These are phyloP conservation scores for Pinctada fucata DNA, from an alignment of 2,888 invertebrate genomes.

Conservation along the genomic window DNA sequence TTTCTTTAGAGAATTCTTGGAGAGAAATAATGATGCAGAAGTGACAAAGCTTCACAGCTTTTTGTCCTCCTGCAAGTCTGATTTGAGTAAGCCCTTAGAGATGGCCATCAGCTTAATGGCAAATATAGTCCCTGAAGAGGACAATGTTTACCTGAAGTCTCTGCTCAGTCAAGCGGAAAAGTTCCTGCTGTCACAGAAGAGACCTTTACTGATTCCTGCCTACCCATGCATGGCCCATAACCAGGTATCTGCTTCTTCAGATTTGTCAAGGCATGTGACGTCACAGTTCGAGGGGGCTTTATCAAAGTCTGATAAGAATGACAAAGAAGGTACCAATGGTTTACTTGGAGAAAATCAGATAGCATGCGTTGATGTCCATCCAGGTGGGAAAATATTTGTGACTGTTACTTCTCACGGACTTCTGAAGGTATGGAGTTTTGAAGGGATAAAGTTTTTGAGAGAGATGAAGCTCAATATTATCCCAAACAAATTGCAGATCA, in stretches of 20 bases:
- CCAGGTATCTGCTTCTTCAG: no score
- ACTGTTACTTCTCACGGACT: constrained; percentile 45
- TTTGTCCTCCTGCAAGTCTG: constrained; percentile 47
- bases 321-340: no score
- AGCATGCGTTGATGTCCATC: constrained; percentile 39
- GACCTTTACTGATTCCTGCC: constrained; percentile 55
- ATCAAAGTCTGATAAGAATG: no score
- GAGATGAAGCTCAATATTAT: constrained; percentile 47
- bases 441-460: constrained; percentile 34
- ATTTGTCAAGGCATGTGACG: no score
- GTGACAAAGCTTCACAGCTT: constrained; percentile 81
- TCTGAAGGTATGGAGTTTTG: constrained; percentile 47
- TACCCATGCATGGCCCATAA: constrained; percentile 58
- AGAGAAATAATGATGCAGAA: constrained; percentile 88
- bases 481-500: constrained; percentile 38
- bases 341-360: constrained; percentile 44
- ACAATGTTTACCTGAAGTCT: constrained; percentile 44
- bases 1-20: constrained; percentile 87
- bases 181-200: constrained; percentile 45
- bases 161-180: constrained; percentile 48
- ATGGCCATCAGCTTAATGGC: constrained; percentile 61
- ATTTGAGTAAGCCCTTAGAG: constrained; percentile 44
- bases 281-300: no score
- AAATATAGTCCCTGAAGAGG: constrained; percentile 43
- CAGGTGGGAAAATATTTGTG: constrained; percentile 40